These are phyloP conservation scores for Hypselothyrea guttata DNA, from an alignment of 2,888 invertebrate species.

Conservation along the genomic window DNA sequence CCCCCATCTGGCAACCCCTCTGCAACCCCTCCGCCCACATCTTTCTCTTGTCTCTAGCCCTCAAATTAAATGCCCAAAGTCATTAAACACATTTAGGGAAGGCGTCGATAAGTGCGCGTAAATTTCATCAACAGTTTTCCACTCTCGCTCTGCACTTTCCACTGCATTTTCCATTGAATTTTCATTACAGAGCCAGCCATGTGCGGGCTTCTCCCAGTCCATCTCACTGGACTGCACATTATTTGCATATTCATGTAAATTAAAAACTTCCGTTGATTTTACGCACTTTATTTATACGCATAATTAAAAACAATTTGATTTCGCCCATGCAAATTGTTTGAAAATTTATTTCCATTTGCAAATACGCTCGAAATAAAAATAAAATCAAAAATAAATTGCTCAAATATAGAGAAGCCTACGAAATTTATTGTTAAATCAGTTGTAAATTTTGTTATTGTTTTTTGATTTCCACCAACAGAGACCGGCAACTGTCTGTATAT, in stretches of 20 bases:
- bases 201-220: constrained; percentile 26
- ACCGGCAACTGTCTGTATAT: constrained; percentile 31
- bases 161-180: constrained; percentile 40
- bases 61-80: constrained; percentile 50
- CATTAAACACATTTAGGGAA: constrained; percentile 52
- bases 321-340: constrained; percentile 30
- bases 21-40: constrained; percentile 2
- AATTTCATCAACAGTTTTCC: constrained; percentile 35
- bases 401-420: constrained; percentile 16
- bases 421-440: constrained; percentile 72
- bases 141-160: background rate
- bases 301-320: constrained; percentile 55
- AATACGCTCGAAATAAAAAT: constrained; percentile 13
- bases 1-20: background rate
- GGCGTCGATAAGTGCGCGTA: constrained; percentile 33
- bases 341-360: constrained; percentile 45
- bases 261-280: constrained; percentile 55
- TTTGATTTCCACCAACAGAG: constrained; percentile 17
- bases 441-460: constrained; percentile 61
- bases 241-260: constrained; percentile 63
- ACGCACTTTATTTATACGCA: constrained; percentile 42
- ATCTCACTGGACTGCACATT: constrained; percentile 20
- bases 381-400: constrained; percentile 1
- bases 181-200: constrained; percentile 42
- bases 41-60: constrained; percentile 19